These are phyloP conservation scores for Trichomalopsis sarcophagae DNA, from an alignment of 1,140 invertebrate genomes.

Conservation along the genomic window DNA sequence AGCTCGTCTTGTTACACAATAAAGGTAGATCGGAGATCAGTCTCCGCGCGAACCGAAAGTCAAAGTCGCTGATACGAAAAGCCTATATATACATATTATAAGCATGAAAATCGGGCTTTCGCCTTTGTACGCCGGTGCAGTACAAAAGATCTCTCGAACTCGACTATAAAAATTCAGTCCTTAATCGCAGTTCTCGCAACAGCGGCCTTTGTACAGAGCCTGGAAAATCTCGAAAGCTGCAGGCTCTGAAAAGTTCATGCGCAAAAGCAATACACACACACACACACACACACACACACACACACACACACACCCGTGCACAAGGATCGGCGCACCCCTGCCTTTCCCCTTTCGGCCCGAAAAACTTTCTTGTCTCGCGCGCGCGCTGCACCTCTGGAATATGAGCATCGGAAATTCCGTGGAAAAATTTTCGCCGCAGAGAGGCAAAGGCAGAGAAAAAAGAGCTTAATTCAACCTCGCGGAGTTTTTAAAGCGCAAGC, in stretches of 20 bases:
- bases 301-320: no score
- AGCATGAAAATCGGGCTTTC: no score
- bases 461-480: conserved; percentile 10
- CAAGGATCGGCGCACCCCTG: neutral
- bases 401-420: conserved; percentile 2
- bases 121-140: no score
- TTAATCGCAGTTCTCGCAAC: neutral
- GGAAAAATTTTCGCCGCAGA: conserved; percentile 2
- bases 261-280: conserved; percentile 9
- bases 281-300: no score
- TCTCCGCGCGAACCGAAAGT: no score
- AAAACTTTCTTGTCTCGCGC: conserved; percentile 29
- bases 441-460: neutral
- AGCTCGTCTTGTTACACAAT: no score
- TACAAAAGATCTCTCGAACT: no score
- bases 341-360: neutral
- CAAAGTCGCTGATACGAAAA: no score
- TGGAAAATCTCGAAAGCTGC: neutral
- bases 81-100: no score
- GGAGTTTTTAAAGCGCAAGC: neutral
- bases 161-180: neutral
- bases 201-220: neutral
- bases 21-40: no score
- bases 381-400: neutral
- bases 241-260: neutral